Evolutionary conservation across 2,888 invertebrate species (phyloP).

Genomic region (Heliconius cydno): DNA sequence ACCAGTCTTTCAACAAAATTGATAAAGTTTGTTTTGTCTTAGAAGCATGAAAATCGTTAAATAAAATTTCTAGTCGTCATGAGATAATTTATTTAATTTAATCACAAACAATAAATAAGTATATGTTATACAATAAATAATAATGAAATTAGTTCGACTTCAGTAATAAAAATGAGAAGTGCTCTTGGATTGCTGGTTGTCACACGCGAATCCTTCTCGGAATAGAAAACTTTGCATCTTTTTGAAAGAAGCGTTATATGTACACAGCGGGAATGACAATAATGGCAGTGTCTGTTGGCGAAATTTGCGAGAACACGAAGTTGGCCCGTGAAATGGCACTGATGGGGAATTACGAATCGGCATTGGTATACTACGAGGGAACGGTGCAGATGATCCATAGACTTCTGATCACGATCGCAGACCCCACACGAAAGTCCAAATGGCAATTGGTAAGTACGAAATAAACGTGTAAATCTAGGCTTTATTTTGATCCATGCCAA

Average conservation of each 20-base stretch:
- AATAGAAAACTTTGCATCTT: conserved; percentile 57
- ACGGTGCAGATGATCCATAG: conserved; percentile 95
- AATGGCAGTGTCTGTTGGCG: conserved; percentile 95
- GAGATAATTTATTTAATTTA: conserved; percentile 57
- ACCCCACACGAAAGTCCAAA: conserved; percentile 91
- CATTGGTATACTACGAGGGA: conserved; percentile 96
- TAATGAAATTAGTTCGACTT: conserved; percentile 49
- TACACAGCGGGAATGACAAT: conserved; percentile 86
- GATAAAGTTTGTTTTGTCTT: conserved; percentile 74
- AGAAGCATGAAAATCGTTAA: conserved; percentile 61
- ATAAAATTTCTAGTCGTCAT: conserved; percentile 63
- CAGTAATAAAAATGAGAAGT: conserved; percentile 64
- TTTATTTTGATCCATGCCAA: conserved; percentile 54
- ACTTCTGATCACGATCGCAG: conserved; percentile 90
- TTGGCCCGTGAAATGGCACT: conserved; percentile 97
- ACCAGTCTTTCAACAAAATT: conserved; percentile 58
- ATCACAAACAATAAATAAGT: conserved; percentile 50
- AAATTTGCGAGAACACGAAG: conserved; percentile 97
- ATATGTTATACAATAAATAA: conserved; percentile 52
- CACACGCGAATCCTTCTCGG: conserved; percentile 68
- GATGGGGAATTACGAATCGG: conserved; percentile 97
- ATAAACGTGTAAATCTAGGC: conserved; percentile 44
- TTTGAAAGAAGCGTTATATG: conserved; percentile 71
- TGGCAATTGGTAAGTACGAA: conserved; percentile 91
- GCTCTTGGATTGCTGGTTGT: conserved; percentile 63